Base-by-base conservation (phyloP, 1,140 invertebrate genomes). In the Anoplolepis gracilipes region DNA sequence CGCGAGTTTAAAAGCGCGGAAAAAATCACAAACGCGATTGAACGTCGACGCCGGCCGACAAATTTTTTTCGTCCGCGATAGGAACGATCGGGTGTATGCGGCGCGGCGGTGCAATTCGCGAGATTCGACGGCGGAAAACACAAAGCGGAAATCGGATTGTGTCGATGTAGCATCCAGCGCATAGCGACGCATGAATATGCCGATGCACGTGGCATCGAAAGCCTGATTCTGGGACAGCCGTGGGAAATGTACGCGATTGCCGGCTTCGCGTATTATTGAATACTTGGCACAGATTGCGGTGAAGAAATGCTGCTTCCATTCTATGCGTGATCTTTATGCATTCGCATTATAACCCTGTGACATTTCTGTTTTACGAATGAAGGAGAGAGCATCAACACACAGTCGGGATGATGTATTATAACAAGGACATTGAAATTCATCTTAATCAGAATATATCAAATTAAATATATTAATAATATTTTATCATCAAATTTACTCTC, bases 311-410 rank as follows among this genome's bases (percentile, higher is more conserved):
- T 16, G 46, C 61, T 88, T 89, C 77, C 87, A 76, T 72, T 67
- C 30, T 46, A 28, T 55, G 64, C 81, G 65, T 36, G 84, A 86
- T 89, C 87, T 89, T 89, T 86, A 88, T 75, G 85, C 77, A 73
- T 25, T 25, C 75, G 81, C 46, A 5, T 16, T 49, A 16, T 28
- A 86, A 46, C 77, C 67, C 77, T 25, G 61, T 70, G 88, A 89
- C 87, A 88, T 85, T 88, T 81, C n/a, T 76, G 67, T 85, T 85
- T 79, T 69, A 69, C 87, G 67, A 82, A 89, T 82, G 87, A 76
- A 25, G 39, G 25, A 69, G 53, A 69, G 36, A 72, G 84, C 82
- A 46, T 84, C 78, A 70, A 55, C 84, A 49, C 30, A 16, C 85
- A 62, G 70, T 65, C 42, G 65, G 28, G 19, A 72, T 59, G 67